Evolutionary conservation across 2,888 invertebrate genomes (phyloP), one percentile per base, ranked within the genome.

Genomic region (Xylocampa areola): DNA sequence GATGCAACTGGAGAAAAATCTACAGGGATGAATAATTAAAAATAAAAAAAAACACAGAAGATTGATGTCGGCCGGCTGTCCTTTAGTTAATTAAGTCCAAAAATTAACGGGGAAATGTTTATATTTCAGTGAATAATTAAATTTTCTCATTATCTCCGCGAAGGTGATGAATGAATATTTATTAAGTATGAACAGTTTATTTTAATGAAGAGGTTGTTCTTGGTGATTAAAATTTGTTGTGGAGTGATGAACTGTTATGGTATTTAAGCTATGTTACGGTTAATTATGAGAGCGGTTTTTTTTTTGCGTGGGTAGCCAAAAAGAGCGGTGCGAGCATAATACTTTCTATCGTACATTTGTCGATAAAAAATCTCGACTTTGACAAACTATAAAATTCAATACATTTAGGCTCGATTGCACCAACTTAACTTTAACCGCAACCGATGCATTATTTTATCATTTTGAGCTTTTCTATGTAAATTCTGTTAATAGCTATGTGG

Each of bases 81-180:
- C 49, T 50, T 59, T 48, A 70, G 47, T 64, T 73, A 76, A 76
- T 76, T 68, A 73, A 76, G 61, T 66, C 52, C 23, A 54, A 68
- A 59, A 73, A 71, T 47, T 61, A 39, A 55, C 44, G 29, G 39
- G 36, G 51, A 58, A 53, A 45, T 63, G 70, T 65, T 66, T 62
- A 54, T 61, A 59, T 68, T 66, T 64, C 43, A 39, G 4, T 16
- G 45, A 43, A 61, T 70, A 63, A 64, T 68, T 58, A 61, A 59
- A 66, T 71, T 73, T 65, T 68, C 65, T 73, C 49, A 57, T 73
- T 71, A 63, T 58, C 43, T 41, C 32, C 7, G 23, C 21, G 33
- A 53, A 61, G 54, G 39, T 57, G 49, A 69, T 60, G 51, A 67
- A 63, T 63, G 19, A 63, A 67, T 69, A 60, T 73, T 54, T 54